Base-by-base conservation (phyloP, 1,140 invertebrate species). In the Panagrolaimus sp. region DNA sequence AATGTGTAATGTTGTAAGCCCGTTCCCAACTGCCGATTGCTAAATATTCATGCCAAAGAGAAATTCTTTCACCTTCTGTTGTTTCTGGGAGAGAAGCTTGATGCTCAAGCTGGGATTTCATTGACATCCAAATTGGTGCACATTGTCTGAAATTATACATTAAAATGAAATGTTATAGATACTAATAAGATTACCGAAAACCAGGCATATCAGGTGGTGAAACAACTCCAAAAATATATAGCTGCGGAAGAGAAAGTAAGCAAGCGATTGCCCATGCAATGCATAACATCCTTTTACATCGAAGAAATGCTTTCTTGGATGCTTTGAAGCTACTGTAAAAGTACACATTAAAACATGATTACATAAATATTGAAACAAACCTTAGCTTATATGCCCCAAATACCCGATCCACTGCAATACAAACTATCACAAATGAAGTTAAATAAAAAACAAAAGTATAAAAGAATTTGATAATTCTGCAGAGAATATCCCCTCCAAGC, bases 401-500 rank as follows among this genome's bases (percentile, higher is more conserved):
- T n/a, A 80, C 74, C 45, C 79, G 71, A 23, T 81, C 80, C 38
- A 81, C 75, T 9, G 79, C 78, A 62, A 80, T 82, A 62, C 80
- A 80, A 5, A 76, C 80, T 51, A 81, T 71, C 14, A 82, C 68
- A 64, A 81, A 81, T 16, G 79, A 82, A 63, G 81, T 81, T 44
- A 81, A 63, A 67, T 81, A 81, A 65, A 81, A 81, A 42, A 73
- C 72, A 68, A 82, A 81, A 4, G 79, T 81, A 69, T 82, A 73
- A 66, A 81, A 81, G 68, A 81, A 81, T 46, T 82, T 80, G 51
- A 71, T 74, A 1, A 82, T 51, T 61, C 78, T 47, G 65, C 80
- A 81, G 4, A 80, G 63, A 11, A 81, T 62, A 44, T 80, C 80
- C 47, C 79, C 79, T 43, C 73, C 78, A 65, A 82, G 75, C 79